Evolutionary conservation across 2,797 vertebrate species (phyloP), one percentile per base, ranked within the genome.

Genomic region (Hoplostethus mediterraneus): DNA sequence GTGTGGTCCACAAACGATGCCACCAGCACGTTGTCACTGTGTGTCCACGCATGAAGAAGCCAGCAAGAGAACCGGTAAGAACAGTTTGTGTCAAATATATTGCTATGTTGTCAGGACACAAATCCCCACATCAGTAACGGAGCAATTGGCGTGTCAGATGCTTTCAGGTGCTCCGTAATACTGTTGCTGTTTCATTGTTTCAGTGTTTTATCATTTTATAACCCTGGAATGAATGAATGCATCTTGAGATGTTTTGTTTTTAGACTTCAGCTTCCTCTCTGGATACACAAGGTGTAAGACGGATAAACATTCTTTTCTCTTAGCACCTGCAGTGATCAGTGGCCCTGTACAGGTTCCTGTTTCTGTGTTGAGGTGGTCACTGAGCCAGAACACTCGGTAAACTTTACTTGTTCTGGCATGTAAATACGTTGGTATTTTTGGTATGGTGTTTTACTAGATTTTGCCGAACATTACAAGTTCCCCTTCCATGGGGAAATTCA

Each of bases 1-100:
- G 98, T 77, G 97, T 99, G 16, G 97, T 99, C 80, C 98, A 99
- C 90, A 99, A 99, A 77, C 96, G 97, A 85, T 99, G 98, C 92
- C 98, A 99, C 83, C 95, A 98, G 87, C 95, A 95, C 0, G 97
- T 99, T 30, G 96, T 99, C 60, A 99, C 97, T 1, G 94, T 95
- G 70, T 99, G 98, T 91, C 97, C 97, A 6, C 96, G 95, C 87
- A 97, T 97, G 94, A 98, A 97, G 92, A 98, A 96, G 79, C 68
- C 90, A 0, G 81, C 87, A 62, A 96, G 95, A 84, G 94, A 93
- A 2, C 95, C 97, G 94, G 94, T 96, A 71, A 93, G 91, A 47
- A 10, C 55, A 9, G 9, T 45, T 44, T 16, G 3, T 17, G 6
- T n/a, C 28, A 28, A 28, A 28, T 28, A 28, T 28, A 28, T 28